Conservation (phyloP, 1,140 invertebrate species). For the Eupristina koningsbergeri region DNA sequence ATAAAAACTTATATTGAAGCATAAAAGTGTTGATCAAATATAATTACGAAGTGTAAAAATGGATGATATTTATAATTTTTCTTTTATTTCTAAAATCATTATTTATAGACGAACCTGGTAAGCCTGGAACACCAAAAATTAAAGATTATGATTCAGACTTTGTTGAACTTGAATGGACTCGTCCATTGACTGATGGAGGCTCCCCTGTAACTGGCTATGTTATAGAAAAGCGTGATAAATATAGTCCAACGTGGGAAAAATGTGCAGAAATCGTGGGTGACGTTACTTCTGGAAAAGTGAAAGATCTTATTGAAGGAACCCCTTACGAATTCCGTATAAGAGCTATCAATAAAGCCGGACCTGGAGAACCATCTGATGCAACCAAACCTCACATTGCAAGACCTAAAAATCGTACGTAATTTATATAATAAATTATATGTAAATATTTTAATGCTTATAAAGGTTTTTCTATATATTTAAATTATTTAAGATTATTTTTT, state of each 20-base stretch:
- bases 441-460: conserved; percentile 15
- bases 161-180: conserved; percentile 95
- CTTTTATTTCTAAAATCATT: too few relatives aligned
- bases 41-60: too few relatives aligned
- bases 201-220: conserved; percentile 93
- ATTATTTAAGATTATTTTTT: too few relatives aligned
- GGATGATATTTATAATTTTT: too few relatives aligned
- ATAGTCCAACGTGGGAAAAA: conserved; percentile 89
- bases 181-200: conserved; percentile 89
- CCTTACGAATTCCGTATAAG: conserved; percentile 94
- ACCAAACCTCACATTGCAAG: conserved; percentile 91
- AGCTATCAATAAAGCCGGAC: conserved; percentile 95
- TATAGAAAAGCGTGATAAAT: conserved; percentile 96
- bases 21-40: too few relatives aligned
- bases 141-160: conserved; percentile 94
- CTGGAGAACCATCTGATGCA: conserved; percentile 90
- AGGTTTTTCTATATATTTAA: too few relatives aligned
- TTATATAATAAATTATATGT: conserved; percentile 29
- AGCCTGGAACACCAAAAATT: conserved; percentile 91
- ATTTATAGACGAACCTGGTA: conserved; percentile 81
- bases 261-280: conserved; percentile 89
- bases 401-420: conserved; percentile 86
- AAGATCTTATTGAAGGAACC: conserved; percentile 91
- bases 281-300: conserved; percentile 86
- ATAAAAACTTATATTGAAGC: too few relatives aligned